Percentiles rank a stretch among this genome's conserved stretches.
phyloP scores from a whole-genome alignment of 2,113 vertebrate genomes.

The Ahaetulla prasina region DNA sequence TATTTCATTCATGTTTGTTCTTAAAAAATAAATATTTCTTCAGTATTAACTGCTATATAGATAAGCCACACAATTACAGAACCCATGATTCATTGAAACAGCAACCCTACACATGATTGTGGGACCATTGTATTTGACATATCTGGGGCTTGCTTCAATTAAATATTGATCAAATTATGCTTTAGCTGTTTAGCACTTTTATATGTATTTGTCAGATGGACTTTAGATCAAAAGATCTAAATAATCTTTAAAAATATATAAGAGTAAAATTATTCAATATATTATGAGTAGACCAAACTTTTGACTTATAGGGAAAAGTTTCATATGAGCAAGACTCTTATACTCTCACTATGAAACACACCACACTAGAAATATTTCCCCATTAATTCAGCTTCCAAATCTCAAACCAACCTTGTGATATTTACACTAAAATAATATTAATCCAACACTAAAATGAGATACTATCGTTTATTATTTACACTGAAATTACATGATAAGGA shows the following conservation, averaged over 20 bases:
- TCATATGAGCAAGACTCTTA: neutral
- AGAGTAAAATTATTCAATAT: neutral
- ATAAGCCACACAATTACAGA: neutral
- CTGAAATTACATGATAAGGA: neutral
- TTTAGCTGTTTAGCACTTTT: neutral
- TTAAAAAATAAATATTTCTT: neutral
- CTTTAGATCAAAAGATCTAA: neutral
- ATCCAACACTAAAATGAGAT: neutral
- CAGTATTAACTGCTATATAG: neutral
- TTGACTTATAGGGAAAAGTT: neutral
- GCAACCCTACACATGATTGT: neutral
- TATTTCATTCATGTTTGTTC: neutral
- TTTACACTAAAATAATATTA: neutral
- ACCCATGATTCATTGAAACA: neutral
- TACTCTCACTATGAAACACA: neutral
- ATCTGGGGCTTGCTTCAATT: neutral
- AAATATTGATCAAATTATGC: neutral
- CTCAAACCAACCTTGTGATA: neutral
- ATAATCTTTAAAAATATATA: neutral
- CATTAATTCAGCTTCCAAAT: neutral
- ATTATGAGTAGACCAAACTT: neutral
- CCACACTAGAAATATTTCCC: neutral
- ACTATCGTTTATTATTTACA: neutral
- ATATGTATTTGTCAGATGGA: neutral
- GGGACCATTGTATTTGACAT: neutral